Evolutionary conservation across 2,888 invertebrate species (phyloP).

Genomic region (Crematogaster levior): DNA sequence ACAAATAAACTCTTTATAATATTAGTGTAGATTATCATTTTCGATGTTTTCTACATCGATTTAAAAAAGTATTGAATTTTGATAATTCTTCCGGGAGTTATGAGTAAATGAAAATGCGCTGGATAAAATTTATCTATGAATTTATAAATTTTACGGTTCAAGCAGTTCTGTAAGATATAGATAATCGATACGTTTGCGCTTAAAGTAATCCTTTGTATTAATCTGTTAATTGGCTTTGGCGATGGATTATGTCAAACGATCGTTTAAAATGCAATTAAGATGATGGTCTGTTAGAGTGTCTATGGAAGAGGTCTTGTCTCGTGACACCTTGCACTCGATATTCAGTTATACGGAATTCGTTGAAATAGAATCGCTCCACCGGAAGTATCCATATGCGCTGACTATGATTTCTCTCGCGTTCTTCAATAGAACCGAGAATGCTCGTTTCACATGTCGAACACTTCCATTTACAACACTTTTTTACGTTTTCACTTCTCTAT

Average conservation of each 20-base stretch:
- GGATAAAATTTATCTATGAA: no score
- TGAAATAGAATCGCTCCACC: constrained; percentile 25
- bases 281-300: not conserved
- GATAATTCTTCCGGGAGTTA: no score
- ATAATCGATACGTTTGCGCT: no score
- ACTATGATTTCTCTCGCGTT: constrained; percentile 41
- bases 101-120: no score
- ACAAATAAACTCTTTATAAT: no score
- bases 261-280: constrained; percentile 11
- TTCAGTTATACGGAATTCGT: not conserved
- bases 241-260: not conserved
- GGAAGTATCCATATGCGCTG: constrained; percentile 26
- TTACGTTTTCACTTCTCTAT: not conserved
- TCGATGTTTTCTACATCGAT: no score
- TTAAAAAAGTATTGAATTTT: no score
- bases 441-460: constrained; percentile 4
- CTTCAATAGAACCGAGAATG: constrained; percentile 9
- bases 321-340: not conserved
- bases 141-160: no score
- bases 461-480: not conserved
- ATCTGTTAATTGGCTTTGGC: not conserved
- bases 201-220: not conserved
- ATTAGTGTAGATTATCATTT: no score
- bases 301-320: not conserved
- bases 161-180: no score